Evolutionary conservation across 2,113 vertebrate genomes (phyloP).

Genomic region (Thryonomys swinderianus): DNA sequence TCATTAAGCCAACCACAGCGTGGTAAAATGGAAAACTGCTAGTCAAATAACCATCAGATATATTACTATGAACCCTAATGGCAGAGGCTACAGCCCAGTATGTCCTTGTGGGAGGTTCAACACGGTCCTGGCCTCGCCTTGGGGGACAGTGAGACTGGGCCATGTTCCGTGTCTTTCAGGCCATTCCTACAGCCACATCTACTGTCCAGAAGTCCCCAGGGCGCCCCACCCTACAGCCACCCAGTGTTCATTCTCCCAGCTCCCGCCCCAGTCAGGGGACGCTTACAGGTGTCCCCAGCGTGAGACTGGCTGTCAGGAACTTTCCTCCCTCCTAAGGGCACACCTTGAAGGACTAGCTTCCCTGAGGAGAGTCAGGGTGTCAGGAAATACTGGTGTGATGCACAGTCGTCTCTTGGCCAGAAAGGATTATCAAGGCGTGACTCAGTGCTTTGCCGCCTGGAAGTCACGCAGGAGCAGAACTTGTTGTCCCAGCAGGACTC

Average conservation of each 20-base stretch:
- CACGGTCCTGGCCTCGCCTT: background rate
- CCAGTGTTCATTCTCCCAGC: no score
- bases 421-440: background rate
- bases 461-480: background rate
- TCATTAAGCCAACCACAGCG: background rate
- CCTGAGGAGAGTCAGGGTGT: background rate
- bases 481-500: background rate
- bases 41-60: background rate
- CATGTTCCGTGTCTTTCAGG: background rate
- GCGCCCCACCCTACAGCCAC: background rate
- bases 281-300: background rate
- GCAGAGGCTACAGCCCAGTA: background rate
- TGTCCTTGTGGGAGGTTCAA: background rate
- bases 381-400: background rate
- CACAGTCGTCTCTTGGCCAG: background rate
- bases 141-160: background rate
- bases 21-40: background rate
- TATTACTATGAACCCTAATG: background rate
- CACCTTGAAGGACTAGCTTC: background rate
- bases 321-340: background rate
- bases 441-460: background rate
- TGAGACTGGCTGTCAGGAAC: background rate
- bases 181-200: background rate
- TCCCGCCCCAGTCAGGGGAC: background rate
- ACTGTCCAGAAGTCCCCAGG: background rate